A percentile compares a stretch with the other conserved stretches of the same genome.
Conservation (phyloP, 2,888 invertebrate species). For the Lasiommata megera region DNA sequence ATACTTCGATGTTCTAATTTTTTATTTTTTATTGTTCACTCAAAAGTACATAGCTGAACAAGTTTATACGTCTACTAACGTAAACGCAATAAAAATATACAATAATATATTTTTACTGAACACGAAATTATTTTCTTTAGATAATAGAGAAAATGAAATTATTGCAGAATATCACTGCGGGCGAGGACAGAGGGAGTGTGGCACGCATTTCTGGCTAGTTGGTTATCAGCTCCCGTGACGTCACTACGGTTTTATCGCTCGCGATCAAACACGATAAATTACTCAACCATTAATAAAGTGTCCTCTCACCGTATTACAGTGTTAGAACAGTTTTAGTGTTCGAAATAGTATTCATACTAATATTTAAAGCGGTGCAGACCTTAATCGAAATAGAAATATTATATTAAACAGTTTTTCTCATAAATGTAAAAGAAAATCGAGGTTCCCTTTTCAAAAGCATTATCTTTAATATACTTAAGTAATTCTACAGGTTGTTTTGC, state of each 20-base stretch:
- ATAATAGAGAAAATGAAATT: conserved; percentile 33
- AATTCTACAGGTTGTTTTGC: conserved; percentile 70
- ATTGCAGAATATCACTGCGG: conserved; percentile 66
- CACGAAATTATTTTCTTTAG: neutral
- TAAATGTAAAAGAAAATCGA: conserved; percentile 13
- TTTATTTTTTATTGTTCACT: no score
- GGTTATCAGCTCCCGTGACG: conserved; percentile 75
- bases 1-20: no score
- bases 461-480: conserved; percentile 29
- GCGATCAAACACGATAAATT: conserved; percentile 47
- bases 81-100: no score
- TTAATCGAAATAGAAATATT: neutral
- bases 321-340: neutral
- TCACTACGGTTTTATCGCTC: conserved; percentile 59
- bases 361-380: neutral
- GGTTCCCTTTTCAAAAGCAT: conserved; percentile 7
- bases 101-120: neutral
- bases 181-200: conserved; percentile 69
- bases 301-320: conserved; percentile 12
- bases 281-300: conserved; percentile 19
- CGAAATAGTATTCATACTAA: neutral
- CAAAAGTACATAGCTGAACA: no score
- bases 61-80: no score
- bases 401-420: neutral
- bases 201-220: conserved; percentile 78